These are phyloP conservation scores for Gryon sp. DNA, from an alignment of 1,140 invertebrate species.

Conservation along the genomic window DNA sequence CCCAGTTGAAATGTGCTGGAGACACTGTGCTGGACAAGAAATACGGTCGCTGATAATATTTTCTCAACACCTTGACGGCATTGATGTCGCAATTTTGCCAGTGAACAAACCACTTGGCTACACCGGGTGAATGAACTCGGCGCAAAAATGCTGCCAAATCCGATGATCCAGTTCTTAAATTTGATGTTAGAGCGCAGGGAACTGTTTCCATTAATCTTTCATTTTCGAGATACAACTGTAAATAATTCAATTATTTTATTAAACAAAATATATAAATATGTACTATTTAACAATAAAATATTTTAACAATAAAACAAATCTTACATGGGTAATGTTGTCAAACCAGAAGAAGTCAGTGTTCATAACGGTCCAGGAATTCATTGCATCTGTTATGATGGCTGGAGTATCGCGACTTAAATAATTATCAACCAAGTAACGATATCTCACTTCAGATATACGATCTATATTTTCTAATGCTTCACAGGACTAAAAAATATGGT, in stretches of 20 bases:
- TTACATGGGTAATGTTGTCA: conserved; percentile 84
- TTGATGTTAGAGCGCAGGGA: conserved; percentile 86
- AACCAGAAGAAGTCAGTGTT: conserved; percentile 84
- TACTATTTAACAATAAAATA: background rate
- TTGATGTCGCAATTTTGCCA: conserved; percentile 92
- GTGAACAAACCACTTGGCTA: conserved; percentile 89
- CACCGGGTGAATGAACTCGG: conserved; percentile 83
- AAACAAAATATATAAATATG: background rate
- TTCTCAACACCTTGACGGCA: conserved; percentile 86
- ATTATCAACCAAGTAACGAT: conserved; percentile 84
- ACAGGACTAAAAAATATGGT: conserved; percentile 82
- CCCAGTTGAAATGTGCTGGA: conserved; percentile 89
- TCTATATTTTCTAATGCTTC: conserved; percentile 83
- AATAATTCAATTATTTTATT: conserved; percentile 2
- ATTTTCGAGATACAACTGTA: conserved; percentile 81
- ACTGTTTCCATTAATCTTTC: conserved; percentile 83
- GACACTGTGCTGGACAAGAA: conserved; percentile 87
- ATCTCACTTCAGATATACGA: conserved; percentile 82
- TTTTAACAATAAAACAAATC: conserved; percentile 30
- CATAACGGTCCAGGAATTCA: conserved; percentile 84
- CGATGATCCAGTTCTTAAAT: conserved; percentile 83
- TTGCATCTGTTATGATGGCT: conserved; percentile 86
- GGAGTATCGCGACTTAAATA: conserved; percentile 85
- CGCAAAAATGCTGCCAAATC: conserved; percentile 84
- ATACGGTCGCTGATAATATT: conserved; percentile 86